phyloP scores from a whole-genome alignment of 2,113 vertebrate species.

The Rhinolophus ferrumequinum region DNA sequence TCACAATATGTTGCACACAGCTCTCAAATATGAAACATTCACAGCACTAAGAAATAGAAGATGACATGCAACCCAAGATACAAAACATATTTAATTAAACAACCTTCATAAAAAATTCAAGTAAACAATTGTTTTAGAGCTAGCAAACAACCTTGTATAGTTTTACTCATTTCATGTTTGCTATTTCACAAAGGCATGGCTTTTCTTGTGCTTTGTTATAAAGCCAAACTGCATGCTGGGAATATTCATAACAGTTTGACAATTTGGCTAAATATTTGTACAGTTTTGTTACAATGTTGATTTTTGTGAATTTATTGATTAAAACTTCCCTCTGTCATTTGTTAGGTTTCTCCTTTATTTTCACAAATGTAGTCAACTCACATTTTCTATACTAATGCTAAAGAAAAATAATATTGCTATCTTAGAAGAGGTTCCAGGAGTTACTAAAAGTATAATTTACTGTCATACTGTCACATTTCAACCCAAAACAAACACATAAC shows the following conservation, averaged over 20 bases:
- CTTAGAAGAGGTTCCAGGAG: background rate
- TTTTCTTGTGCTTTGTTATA: conserved; percentile 29
- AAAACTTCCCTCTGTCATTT: background rate
- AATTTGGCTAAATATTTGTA: conserved; percentile 62
- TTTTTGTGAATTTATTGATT: conserved; percentile 42
- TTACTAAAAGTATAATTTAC: background rate
- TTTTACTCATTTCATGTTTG: conserved; percentile 7
- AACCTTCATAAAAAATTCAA: conserved; percentile 63
- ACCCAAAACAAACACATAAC: background rate
- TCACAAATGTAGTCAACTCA: conserved; percentile 32
- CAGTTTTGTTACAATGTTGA: conserved; percentile 51
- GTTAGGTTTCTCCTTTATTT: conserved; percentile 24
- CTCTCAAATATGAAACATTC: conserved; percentile 27
- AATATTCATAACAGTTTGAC: background rate
- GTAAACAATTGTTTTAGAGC: conserved; percentile 43
- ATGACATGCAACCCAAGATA: conserved; percentile 28
- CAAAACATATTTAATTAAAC: conserved; percentile 51
- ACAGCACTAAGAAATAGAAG: background rate
- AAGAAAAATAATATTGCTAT: background rate
- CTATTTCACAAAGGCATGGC: conserved; percentile 32
- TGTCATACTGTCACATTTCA: background rate
- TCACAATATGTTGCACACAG: background rate
- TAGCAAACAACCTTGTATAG: background rate
- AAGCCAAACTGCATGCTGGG: background rate
- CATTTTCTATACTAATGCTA: background rate